Base-by-base conservation (phyloP, 1,140 invertebrate species). In the Halesus radiatus region DNA sequence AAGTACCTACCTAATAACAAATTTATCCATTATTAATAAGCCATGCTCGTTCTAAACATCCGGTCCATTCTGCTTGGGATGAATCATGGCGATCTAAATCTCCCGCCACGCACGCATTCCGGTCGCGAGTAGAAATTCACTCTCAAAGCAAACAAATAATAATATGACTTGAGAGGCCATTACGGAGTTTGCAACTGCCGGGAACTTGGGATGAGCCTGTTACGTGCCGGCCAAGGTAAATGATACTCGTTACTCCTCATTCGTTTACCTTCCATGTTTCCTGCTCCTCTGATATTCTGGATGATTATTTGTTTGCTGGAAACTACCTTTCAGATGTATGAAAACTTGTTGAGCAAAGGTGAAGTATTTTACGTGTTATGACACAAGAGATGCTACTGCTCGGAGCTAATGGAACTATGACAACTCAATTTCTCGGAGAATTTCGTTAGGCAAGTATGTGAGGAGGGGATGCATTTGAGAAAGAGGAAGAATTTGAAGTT, bases 181-280 rank as follows among this genome's bases (percentile, higher is more conserved):
- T 60, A 60, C 56, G 18, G 54, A 20, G 56, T 60, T 60, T 60
- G 18, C 56, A 18, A 60, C 56, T 23, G 37, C 37, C 10, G 37
- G 37, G 37, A 45, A 45, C 37, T 45, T 13, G 37, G 37, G 10
- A 20, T 15, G 8, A 22, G 56, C 56, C 20, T 60, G 56, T 15
- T 60, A 60, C 56, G 56, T 60, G 56, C 56, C 3, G 18, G 56
- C 56, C 23, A 23, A 60, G 18, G 56, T 60, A 60, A 60, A 60
- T 60, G 23, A 45, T 60, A 60, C 56, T 15, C 20, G 54, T 60
- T 60, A 1, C 56, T 60, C n/a, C 54, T 58, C 20, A 8, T 3
- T 58, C 54, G 20, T 64, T 37, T 37, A 2, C 23, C 62, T 64
- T 22, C 62, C 13, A 32, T 60, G 20, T 6, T 60, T 23, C 23